Evolutionary conservation across 1,140 invertebrate species (phyloP).

Genomic region (Aporrectodea caliginosa): DNA sequence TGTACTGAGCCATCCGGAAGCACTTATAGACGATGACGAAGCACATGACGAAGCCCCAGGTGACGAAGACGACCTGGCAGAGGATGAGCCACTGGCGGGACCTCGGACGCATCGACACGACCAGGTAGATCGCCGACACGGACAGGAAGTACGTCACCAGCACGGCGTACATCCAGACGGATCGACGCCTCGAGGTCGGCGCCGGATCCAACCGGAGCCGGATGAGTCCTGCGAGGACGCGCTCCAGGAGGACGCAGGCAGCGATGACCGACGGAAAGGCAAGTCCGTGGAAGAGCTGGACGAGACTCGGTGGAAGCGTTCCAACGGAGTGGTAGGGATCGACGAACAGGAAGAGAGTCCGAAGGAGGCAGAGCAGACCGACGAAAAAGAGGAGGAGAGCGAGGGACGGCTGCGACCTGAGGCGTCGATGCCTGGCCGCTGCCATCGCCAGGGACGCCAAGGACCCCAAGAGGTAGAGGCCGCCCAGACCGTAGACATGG

Average conservation of each 20-base stretch:
- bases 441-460: background rate
- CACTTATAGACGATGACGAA: constrained; percentile 30
- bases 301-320: background rate
- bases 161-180: background rate
- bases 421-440: background rate
- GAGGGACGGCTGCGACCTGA: background rate
- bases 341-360: background rate
- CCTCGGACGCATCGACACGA: background rate
- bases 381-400: background rate
- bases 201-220: background rate
- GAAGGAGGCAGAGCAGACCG: background rate
- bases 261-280: background rate
- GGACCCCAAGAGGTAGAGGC: background rate
- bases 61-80: constrained; percentile 22
- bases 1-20: constrained; percentile 30
- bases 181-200: background rate
- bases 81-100: background rate
- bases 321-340: background rate
- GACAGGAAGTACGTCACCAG: background rate
- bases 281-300: background rate
- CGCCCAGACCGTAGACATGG: background rate
- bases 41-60: constrained; percentile 27
- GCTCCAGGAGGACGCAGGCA: background rate
- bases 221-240: background rate
- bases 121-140: background rate